Base-by-base conservation (phyloP, 92 coral and sea anemone species). In the Plumapathes pennacea region DNA sequence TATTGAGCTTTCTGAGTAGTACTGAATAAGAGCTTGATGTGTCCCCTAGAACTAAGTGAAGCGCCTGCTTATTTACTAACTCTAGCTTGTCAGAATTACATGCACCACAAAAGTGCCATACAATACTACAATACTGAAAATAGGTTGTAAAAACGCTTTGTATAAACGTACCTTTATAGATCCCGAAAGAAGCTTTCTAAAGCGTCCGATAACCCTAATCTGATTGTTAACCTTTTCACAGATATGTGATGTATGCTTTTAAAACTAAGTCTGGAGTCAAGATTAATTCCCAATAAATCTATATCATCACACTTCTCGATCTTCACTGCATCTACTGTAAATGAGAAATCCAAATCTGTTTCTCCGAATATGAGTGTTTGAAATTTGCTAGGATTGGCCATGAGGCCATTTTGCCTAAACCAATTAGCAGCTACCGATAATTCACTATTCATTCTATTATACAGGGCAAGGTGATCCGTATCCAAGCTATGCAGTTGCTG, bases 251-350 rank as follows among this genome's bases (percentile, higher is more conserved):
- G 33, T 57, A 47, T 46, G 70, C 26, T 62, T 62, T 26, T 36
- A 42, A 62, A 62, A 62, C 32, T 36, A 30, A 62, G 31, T 46
- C 24, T 62, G 47, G 69, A 62, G 29, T 47, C 57, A 46, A 47
- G 45, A 26, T 45, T 62, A 29, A 45, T 50, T 21, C 57, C 57
- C 25, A 44, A 26, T 20, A 62, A 31, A 46, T 62, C 69, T 25
- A 62, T 62, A 36, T 62, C 45, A 31, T 36, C 25, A 23, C 57
- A 15, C 32, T 39, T 46, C 27, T 30, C 47, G 14, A 62, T 46
- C 38, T 39, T n/a, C 24, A 12, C 39, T 13, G 30, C 47, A 26
- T 57, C n/a, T n/a, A n/a, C n/a, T n/a, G n/a, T n/a, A n/a, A n/a
- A n/a, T n/a, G n/a, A n/a, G n/a, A n/a, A n/a, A n/a, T n/a, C n/a